Evolutionary conservation across 2,888 invertebrate genomes (phyloP).

Genomic region (Pseudococcus longispinus): DNA sequence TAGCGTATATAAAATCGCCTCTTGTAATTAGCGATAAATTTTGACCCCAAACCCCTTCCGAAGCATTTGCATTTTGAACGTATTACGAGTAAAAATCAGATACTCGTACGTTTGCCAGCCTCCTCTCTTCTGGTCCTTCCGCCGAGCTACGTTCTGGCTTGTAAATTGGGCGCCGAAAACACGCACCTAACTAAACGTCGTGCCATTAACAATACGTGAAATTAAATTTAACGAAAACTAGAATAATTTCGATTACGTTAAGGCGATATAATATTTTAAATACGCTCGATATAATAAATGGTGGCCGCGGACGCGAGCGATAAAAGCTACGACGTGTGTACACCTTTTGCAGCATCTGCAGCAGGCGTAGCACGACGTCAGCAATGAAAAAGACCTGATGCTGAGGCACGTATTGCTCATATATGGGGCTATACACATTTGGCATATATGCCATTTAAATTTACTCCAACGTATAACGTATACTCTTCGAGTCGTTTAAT

Average conservation of each 20-base stretch:
- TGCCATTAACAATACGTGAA: background rate
- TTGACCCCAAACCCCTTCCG: background rate
- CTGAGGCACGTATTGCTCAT: background rate
- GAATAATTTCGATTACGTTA: constrained; percentile 12
- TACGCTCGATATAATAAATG: constrained; percentile 24
- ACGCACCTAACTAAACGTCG: background rate
- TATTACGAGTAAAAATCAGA: background rate
- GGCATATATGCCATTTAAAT: constrained; percentile 13
- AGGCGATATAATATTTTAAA: constrained; percentile 3
- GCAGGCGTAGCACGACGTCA: no score
- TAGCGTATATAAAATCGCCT: no score
- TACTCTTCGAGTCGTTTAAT: constrained; percentile 7
- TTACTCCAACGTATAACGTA: no score
- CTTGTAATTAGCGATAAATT: background rate
- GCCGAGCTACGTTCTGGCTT: no score
- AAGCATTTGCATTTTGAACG: background rate
- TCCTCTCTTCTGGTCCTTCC: no score
- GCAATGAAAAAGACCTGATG: background rate
- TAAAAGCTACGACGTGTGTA: background rate
- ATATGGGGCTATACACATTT: no score
- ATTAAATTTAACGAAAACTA: constrained; percentile 9
- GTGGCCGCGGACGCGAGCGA: background rate
- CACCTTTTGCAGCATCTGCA: no score
- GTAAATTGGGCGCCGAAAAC: no score
- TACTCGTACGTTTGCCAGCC: no score